phyloP scores from a whole-genome alignment of 2,113 vertebrate genomes.

The Strix uralensis region DNA sequence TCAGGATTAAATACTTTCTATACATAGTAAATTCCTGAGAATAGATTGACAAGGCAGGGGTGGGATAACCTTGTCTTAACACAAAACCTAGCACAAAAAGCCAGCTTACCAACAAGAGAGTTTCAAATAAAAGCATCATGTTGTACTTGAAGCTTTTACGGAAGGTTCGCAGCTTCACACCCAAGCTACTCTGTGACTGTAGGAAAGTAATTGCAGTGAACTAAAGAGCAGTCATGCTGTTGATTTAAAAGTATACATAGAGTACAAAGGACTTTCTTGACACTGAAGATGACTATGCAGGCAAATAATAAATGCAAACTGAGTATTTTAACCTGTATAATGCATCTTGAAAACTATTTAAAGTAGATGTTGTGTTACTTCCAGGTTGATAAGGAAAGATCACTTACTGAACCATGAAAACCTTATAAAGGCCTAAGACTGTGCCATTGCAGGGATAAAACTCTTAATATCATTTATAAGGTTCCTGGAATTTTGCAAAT shows the following conservation, averaged over 20 bases:
- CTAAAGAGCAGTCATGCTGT: not conserved
- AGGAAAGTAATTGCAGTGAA: not conserved
- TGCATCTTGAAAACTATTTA: not conserved
- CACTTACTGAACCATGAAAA: not conserved
- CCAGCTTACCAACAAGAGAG: not conserved
- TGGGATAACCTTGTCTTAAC: not conserved
- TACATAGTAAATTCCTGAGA: not conserved
- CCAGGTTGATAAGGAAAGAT: not conserved
- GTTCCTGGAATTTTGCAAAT: not conserved
- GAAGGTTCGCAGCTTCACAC: not conserved
- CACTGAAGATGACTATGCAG: not conserved
- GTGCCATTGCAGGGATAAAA: not conserved
- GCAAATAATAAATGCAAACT: not conserved
- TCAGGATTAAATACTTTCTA: not conserved
- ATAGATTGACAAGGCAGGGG: not conserved
- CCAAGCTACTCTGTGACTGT: not conserved
- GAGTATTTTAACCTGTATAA: not conserved
- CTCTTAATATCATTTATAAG: not conserved
- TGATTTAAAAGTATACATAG: not conserved
- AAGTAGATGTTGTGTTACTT: not conserved
- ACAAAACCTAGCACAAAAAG: not conserved
- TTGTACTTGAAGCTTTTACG: not conserved
- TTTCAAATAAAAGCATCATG: not conserved
- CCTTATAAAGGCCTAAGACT: not conserved
- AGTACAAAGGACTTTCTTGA: not conserved